These are phyloP conservation scores for Campoletis raptor DNA, from an alignment of 2,888 invertebrate species.

Conservation along the genomic window DNA sequence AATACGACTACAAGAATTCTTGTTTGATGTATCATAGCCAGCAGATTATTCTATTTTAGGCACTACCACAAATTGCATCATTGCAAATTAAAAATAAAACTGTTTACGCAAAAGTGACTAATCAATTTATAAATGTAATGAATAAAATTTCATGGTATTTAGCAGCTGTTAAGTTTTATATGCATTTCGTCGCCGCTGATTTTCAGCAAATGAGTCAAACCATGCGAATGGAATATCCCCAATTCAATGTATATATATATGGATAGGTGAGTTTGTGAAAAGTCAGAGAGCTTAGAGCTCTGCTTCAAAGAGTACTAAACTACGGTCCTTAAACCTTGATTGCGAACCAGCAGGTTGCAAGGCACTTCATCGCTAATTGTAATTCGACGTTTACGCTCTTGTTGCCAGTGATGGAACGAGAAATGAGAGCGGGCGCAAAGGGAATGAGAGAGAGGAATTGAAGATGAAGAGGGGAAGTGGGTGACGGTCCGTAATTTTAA, in stretches of 20 bases:
- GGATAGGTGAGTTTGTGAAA: conserved; percentile 14
- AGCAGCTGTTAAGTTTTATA: conserved; percentile 39
- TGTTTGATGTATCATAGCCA: neutral
- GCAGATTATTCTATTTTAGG: neutral
- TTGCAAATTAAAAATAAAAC: neutral
- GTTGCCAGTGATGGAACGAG: conserved; percentile 55
- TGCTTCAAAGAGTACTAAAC: conserved; percentile 69
- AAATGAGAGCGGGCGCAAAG: conserved; percentile 58
- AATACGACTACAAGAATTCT: conserved; percentile 23
- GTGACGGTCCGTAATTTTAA: conserved; percentile 77
- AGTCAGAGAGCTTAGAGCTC: conserved; percentile 45
- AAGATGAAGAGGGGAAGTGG: conserved; percentile 56
- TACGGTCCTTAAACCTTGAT: conserved; percentile 75
- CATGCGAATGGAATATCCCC: conserved; percentile 17
- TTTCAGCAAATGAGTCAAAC: conserved; percentile 61
- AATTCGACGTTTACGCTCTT: conserved; percentile 80
- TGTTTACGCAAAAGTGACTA: neutral
- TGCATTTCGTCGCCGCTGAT: conserved; percentile 29
- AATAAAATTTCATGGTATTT: conserved; percentile 1
- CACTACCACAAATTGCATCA: neutral
- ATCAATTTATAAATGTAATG: neutral
- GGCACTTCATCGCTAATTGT: conserved; percentile 81
- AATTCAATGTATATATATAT: conserved; percentile 7
- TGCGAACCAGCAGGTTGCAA: conserved; percentile 71
- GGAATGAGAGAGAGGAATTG: conserved; percentile 21